Conservation (phyloP, 2,113 vertebrate species). For the Halichoerus grypus region DNA sequence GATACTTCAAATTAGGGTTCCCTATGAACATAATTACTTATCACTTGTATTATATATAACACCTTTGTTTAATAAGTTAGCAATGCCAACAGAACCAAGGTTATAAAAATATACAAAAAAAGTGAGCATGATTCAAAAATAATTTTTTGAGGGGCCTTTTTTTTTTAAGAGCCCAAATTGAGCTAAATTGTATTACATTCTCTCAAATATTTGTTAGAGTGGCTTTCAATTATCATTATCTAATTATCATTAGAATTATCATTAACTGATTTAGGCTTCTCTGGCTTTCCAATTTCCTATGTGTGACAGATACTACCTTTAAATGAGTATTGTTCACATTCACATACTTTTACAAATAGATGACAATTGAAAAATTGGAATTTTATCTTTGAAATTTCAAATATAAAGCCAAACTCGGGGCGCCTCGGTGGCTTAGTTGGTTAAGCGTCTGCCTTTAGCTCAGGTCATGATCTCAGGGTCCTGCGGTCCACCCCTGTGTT, state of each 20-base stretch:
- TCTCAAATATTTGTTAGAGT: slow-evolving; percentile 12
- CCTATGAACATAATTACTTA: neutral
- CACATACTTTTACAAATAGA: neutral
- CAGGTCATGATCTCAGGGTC: neutral
- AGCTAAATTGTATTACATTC: neutral
- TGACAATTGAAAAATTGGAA: neutral
- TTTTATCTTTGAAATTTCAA: neutral
- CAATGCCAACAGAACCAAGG: neutral
- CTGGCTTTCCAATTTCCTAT: neutral
- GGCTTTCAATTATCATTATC: neutral
- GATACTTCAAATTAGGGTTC: neutral
- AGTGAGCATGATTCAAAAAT: neutral
- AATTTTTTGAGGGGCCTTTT: neutral
- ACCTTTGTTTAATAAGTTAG: neutral
- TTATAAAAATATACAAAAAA: neutral
- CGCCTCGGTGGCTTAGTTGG: neutral
- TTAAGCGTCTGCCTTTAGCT: neutral
- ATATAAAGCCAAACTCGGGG: neutral
- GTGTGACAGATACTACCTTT: neutral
- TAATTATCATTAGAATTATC: neutral
- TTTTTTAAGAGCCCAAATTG: neutral
- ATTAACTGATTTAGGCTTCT: neutral
- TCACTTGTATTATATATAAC: neutral
- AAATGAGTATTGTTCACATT: neutral
- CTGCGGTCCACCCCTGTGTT: neutral